Conservation (phyloP, 2,888 invertebrate genomes). For the Rhagonycha fulva region DNA sequence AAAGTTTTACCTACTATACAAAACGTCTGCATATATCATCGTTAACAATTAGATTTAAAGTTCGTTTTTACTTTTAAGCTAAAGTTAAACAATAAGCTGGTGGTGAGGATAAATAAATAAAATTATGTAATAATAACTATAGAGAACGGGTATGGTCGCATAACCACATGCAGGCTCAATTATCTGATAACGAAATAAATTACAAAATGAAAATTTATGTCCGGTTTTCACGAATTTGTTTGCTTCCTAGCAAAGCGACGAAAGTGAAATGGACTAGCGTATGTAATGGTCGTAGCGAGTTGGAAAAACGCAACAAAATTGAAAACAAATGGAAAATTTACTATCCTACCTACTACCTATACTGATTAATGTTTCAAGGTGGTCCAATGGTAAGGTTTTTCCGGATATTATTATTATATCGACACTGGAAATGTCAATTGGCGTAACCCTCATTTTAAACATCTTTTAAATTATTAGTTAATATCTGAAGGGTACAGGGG, state of each 20-base stretch:
- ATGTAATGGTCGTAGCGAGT: no score
- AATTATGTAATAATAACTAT: not conserved
- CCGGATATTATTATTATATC: no score
- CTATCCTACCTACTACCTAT: no score
- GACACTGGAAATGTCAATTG: no score
- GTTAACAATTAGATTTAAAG: not conserved
- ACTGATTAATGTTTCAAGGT: no score
- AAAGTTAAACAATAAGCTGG: not conserved
- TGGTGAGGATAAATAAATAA: not conserved
- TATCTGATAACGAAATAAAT: slow-evolving; percentile 16
- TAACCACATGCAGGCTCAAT: slow-evolving; percentile 25
- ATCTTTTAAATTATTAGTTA: no score
- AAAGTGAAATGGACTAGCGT: not conserved
- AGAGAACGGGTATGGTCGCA: not conserved
- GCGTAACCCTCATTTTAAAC: no score
- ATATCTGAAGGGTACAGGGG: no score
- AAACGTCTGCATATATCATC: not conserved
- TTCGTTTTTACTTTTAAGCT: not conserved
- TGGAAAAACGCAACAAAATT: not conserved
- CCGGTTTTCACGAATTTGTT: not conserved
- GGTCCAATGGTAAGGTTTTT: no score
- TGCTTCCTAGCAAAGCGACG: not conserved
- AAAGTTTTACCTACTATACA: not conserved
- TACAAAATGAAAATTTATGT: slow-evolving; percentile 12
- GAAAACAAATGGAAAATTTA: not conserved